Base-by-base conservation (phyloP, 2,113 vertebrate species). In the Edolisoma coerulescens region DNA sequence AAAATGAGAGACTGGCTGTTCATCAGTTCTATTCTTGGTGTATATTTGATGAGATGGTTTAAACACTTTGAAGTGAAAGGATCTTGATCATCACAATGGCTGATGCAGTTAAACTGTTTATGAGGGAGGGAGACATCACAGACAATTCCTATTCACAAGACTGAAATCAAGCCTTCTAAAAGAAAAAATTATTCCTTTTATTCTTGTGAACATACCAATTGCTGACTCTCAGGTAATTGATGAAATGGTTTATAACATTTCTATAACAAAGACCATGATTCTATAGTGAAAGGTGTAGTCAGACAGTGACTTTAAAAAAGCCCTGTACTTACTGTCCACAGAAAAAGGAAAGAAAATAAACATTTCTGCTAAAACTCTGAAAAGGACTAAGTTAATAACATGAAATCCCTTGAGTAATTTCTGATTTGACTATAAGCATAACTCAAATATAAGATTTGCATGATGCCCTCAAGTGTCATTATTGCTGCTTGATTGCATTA, bases 1-100 rank as follows among this genome's bases (percentile, higher is more conserved):
- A 76, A 96, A 96, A 94, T 63, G 37, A 87, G 75, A 96, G 56
- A 28, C 33, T 87, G 50, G 23, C 54, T 74, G 65, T 53, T 96
- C 87, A 60, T 92, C 54, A 86, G 92, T 94, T 96, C 86, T 94
- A 67, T 89, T 94, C 60, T 89, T 89, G n/a, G 16, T 35, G 14
- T 53, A 73, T 70, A 75, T 85, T 90, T 96, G 91, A 97, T 97
- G 79, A 97, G 78, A 87, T 63, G 28, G 47, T 84, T 97, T 95
- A 87, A 96, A 95, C 75, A 83, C 87, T 95, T 95, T 50, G 52
- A 80, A 95, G 92, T 97, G 90, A 97, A 98, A 96, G 16, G 74
- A 65, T 44, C 93, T 96, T 97, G 91, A 97, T 98, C 95, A 91
- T 54, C 54, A 92, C 79, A 95, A 79, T 4, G 28, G 84, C 50